phyloP scores from a whole-genome alignment of 2,797 vertebrate genomes.

The Gymnopithys bicolor region DNA sequence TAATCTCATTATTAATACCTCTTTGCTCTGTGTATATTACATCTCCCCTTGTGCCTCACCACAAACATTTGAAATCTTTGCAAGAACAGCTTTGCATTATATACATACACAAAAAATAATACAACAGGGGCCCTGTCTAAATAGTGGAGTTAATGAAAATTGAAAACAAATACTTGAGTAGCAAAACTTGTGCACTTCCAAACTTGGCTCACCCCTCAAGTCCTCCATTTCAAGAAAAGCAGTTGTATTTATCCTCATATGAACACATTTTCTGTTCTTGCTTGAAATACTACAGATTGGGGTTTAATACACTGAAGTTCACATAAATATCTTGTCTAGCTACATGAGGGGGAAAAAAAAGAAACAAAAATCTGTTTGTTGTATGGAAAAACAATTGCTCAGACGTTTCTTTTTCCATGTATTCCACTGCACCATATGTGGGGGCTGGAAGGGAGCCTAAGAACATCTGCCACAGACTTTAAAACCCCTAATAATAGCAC shows the following conservation, averaged over 20 bases:
- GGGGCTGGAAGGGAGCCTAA: conserved; percentile 63
- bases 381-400: conserved; percentile 30
- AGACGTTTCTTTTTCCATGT: conserved; percentile 8
- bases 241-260: background rate
- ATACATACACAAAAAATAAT: background rate
- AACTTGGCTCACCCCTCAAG: background rate
- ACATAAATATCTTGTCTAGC: background rate
- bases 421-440: conserved; percentile 56
- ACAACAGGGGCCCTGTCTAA: background rate
- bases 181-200: background rate
- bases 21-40: background rate
- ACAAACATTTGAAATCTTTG: background rate
- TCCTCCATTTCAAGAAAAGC: background rate
- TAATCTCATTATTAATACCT: background rate
- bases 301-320: background rate
- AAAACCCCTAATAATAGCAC: conserved; percentile 77
- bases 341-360: background rate
- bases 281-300: background rate
- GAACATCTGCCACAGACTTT: conserved; percentile 72
- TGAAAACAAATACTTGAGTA: background rate
- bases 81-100: background rate
- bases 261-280: background rate
- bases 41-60: background rate
- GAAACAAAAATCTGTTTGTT: background rate
- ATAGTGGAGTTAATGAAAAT: background rate